Base-by-base conservation (phyloP, 2,888 invertebrate species). In the Saturnia japonica region DNA sequence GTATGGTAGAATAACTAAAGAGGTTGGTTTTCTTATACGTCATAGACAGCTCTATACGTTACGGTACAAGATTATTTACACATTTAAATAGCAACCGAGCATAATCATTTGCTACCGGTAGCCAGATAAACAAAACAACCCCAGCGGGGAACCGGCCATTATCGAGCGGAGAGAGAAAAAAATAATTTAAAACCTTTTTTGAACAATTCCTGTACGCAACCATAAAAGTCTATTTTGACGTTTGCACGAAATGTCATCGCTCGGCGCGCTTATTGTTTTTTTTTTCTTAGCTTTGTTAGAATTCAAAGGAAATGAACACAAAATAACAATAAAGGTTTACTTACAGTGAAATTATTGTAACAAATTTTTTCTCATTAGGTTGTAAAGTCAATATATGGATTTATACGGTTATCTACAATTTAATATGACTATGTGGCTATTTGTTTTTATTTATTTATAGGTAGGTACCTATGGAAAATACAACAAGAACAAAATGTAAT, bases 31-130 rank as follows among this genome's bases (percentile, higher is more conserved):
- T 81, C 79, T 77, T 77, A 79, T 57, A 80, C 78, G 78, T 47
- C 67, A 25, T 67, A 43, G 67, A 70, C 80, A 81, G 80, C 80
- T 57, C 25, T 75, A 82, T 78, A 86, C 78, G 82, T 80, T 76
- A 73, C 72, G 72, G 74, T 72, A 84, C 81, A 84, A 89, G 84
- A 90, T 91, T 91, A 93, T 93, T 91, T 91, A 92, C 89, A 89
- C 86, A 83, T 83, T 82, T 79, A 77, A 89, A 91, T 87, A 77
- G 88, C 83, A 72, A 90, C 92, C 92, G 91, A 91, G 88, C 86
- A 91, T 86, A 93, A 93, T 93, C 80, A 92, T 91, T 88, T 86
- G 93, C 93, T 93, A 93, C 93, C 82, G 91, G 91, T 88, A 86
- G 85, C 86, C 74, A 78, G 78, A 85, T 82, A 85, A 86, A 89